Conservation (phyloP, 64 coral and sea anemone genomes). For the Anthopleura sola region DNA sequence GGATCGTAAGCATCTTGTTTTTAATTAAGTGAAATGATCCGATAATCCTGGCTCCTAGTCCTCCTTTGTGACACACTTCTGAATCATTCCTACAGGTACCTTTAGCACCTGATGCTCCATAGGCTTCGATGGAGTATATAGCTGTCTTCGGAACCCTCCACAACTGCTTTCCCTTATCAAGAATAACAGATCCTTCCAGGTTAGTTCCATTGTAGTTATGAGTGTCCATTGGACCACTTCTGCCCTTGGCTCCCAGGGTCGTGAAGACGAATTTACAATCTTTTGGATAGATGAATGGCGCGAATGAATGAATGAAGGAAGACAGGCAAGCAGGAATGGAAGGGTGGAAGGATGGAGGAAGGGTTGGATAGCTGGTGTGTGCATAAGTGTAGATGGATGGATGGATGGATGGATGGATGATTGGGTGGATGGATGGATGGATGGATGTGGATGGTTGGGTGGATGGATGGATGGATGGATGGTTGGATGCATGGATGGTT, state of each 20-base stretch:
- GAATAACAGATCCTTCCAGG: constrained; percentile 8
- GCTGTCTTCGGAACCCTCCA: constrained; percentile 37
- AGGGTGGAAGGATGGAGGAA: too few relatives aligned
- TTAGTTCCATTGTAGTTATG: constrained; percentile 12
- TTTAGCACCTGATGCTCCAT: constrained; percentile 32
- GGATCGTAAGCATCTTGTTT: constrained; percentile 26
- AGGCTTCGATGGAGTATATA: constrained; percentile 39
- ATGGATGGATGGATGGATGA: too few relatives aligned
- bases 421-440: too few relatives aligned
- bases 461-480: too few relatives aligned
- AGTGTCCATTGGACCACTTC: not conserved
- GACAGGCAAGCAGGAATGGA: not conserved
- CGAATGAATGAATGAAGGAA: not conserved
- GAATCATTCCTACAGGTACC: not conserved
- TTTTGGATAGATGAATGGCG: too few relatives aligned
- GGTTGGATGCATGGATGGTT: too few relatives aligned
- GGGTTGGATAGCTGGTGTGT: too few relatives aligned
- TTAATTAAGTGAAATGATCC: constrained; percentile 30
- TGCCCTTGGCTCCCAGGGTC: constrained; percentile 12
- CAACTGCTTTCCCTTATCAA: constrained; percentile 21
- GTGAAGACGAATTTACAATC: constrained; percentile 15
- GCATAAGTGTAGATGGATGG: too few relatives aligned
- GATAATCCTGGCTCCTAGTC: constrained; percentile 38
- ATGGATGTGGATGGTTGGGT: too few relatives aligned
- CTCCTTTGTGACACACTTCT: not conserved